A percentile compares a stretch with the other conserved stretches of the same genome.
Evolutionary conservation across 2,888 invertebrate genomes (phyloP).

Genomic region (Dicycla oo): DNA sequence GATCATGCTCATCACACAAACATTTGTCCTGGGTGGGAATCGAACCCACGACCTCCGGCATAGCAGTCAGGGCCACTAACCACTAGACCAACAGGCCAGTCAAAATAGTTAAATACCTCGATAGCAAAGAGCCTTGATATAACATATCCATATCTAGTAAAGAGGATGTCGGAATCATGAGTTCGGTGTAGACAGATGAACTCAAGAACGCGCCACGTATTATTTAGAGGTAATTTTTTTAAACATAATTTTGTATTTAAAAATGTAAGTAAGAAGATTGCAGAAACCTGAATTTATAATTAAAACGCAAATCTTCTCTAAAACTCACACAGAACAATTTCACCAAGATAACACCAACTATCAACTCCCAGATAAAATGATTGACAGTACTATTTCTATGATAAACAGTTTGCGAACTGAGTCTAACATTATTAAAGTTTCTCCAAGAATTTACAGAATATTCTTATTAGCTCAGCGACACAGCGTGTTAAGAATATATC

Average conservation of each 20-base stretch:
- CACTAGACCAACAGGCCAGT: too few species aligned
- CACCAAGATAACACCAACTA: constrained; percentile 37
- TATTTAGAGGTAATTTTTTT: background rate
- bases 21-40: too few species aligned
- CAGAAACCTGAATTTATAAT: background rate
- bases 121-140: background rate
- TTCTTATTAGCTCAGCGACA: constrained; percentile 55
- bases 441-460: constrained; percentile 63
- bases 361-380: constrained; percentile 59
- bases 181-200: too few species aligned
- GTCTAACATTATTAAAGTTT: constrained; percentile 71
- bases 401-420: constrained; percentile 71
- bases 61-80: too few species aligned
- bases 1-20: too few species aligned
- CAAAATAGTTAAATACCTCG: too few species aligned
- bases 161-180: background rate
- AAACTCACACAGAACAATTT: constrained; percentile 22
- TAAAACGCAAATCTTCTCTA: background rate
- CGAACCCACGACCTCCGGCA: too few species aligned
- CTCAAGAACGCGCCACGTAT: background rate
- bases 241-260: background rate
- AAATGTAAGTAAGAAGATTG: background rate
- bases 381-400: constrained; percentile 74
- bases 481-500: constrained; percentile 57
- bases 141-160: background rate